Conservation (phyloP, 2,888 invertebrate species). For the Zygaena filipendulae region DNA sequence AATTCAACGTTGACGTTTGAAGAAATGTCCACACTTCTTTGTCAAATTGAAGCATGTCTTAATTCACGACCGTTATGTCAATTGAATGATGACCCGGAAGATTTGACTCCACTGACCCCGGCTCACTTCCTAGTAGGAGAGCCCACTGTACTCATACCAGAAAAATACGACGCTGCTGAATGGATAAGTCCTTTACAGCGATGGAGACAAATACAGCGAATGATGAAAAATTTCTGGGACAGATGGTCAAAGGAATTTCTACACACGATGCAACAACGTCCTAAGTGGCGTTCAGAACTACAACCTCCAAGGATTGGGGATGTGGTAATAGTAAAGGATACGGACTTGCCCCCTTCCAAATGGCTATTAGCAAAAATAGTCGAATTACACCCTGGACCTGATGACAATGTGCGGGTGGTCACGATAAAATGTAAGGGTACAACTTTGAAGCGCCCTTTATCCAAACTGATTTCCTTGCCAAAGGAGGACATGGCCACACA, state of each 20-base stretch:
- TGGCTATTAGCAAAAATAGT: conserved; percentile 16
- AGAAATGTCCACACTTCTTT: no score
- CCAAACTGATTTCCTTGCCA: no score
- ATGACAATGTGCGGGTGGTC: conserved; percentile 17
- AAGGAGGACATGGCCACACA: no score
- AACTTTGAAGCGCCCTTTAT: conserved; percentile 16
- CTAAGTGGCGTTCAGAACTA: conserved; percentile 16
- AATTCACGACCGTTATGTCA: no score
- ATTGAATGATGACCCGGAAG: not conserved
- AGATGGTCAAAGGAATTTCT: conserved; percentile 20
- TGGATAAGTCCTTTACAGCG: no score
- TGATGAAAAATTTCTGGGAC: conserved; percentile 20
- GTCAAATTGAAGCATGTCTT: no score
- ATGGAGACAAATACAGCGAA: conserved; percentile 19
- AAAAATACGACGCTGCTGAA: no score
- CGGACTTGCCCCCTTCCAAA: conserved; percentile 14
- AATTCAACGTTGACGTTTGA: no score
- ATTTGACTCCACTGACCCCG: conserved; percentile 11
- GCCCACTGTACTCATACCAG: conserved; percentile 10
- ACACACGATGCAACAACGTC: conserved; percentile 15
- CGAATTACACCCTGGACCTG: conserved; percentile 12
- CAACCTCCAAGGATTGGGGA: conserved; percentile 14
- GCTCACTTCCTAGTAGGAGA: conserved; percentile 16
- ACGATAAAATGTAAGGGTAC: conserved; percentile 17
- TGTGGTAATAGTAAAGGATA: conserved; percentile 15